Evolutionary conservation across 2,797 vertebrate genomes (phyloP), one percentile per base, ranked within the genome.

Genomic region (Esox masquinongy): DNA sequence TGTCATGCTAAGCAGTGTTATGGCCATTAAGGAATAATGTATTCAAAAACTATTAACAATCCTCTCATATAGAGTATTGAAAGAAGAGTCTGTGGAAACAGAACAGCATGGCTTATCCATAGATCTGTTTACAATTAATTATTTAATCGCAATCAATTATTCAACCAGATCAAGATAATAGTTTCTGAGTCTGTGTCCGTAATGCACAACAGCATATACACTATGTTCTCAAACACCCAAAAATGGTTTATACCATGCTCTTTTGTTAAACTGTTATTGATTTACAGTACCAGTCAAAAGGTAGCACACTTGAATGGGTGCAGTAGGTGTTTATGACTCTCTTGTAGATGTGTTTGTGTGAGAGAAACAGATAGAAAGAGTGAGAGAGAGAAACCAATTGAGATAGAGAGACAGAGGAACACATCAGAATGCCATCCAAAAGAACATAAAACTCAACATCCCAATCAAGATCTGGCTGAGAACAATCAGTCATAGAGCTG

Each of bases 111-210:
- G 64, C 79, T 86, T 81, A 91, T 91, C 86, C 91, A 92, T 90
- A 92, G 89, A 91, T 93, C 92, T 92, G 84, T 93, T 92, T 90
- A 92, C 82, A 79, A 92, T 91, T 64, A 90, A 85, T 88, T 88
- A 89, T 94, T 88, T 84, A 94, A 79, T 82, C 70, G 63, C 86
- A 87, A 88, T 93, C 64, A 91, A 92, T 91, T 91, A 91, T 87
- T 92, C 47, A 90, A 84, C 76, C 70, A 7, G 90, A 88, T 81
- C 81, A 85, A 91, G 84, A 89, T 74, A 89, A 91, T 83, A 79
- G 75, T 82, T 81, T 73, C 71, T 17, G 19, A 34, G 84, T 66
- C 74, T 79, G 77, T 73, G 74, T 75, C 76, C 22, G 16, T 17
- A 56, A 14, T 7, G 8, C 15, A 56, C 50, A 3, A 11, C 22